phyloP scores from a whole-genome alignment of 30 jellyfish, hydroid and myxozoan species.

The Aurelia sp. region DNA sequence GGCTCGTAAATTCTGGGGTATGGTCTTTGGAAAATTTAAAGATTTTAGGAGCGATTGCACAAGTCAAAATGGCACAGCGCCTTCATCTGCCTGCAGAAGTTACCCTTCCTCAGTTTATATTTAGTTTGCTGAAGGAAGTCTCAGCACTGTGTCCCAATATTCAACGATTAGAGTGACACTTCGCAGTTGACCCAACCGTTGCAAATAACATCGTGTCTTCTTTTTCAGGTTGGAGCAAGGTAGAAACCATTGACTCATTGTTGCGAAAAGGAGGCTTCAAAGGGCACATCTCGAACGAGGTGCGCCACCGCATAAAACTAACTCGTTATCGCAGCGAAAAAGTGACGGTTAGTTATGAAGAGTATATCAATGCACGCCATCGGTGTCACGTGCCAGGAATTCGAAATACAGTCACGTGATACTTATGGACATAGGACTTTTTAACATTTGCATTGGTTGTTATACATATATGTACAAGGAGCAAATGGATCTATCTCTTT shows the following conservation, averaged over 20 bases:
- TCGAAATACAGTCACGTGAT: conserved; percentile 57
- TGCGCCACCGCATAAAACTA: conserved; percentile 93
- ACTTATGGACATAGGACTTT: conserved; percentile 23
- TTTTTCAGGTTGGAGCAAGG: conserved; percentile 91
- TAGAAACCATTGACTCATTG: conserved; percentile 92
- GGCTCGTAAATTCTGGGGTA: no score
- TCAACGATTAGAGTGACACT: no score
- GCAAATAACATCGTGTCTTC: not conserved
- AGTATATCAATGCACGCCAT: conserved; percentile 76
- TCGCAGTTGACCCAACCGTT: no score
- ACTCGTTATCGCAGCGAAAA: conserved; percentile 99
- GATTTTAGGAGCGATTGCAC: no score
- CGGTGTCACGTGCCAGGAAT: conserved; percentile 64
- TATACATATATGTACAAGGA: conserved; percentile 7
- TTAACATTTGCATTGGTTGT: conserved; percentile 1
- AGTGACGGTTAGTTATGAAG: conserved; percentile 91
- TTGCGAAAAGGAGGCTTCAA: conserved; percentile 96
- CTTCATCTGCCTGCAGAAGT: no score
- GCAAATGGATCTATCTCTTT: conserved; percentile 5
- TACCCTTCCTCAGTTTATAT: no score
- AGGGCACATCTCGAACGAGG: conserved; percentile 92
- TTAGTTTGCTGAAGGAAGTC: no score
- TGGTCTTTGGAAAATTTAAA: no score
- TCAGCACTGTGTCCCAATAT: no score
- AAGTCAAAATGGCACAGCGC: no score